phyloP scores from a whole-genome alignment of 2,888 invertebrate species.

The Cerastis leucographa region DNA sequence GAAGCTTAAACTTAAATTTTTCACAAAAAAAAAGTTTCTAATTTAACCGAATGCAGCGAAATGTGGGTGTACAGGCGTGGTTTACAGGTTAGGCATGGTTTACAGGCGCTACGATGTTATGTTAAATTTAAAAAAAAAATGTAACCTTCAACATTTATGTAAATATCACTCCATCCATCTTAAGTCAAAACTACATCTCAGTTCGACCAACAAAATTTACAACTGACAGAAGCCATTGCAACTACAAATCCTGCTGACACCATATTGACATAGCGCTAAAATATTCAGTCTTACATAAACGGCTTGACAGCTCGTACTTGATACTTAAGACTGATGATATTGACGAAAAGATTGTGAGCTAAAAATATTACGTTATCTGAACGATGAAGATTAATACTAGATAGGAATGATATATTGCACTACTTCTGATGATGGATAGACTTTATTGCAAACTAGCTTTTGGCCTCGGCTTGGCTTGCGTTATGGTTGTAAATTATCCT shows the following conservation, averaged over 20 bases:
- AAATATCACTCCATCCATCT: neutral
- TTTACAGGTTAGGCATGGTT: too few species aligned
- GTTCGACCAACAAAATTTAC: neutral
- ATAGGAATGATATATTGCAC: conserved; percentile 38
- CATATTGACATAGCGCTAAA: conserved; percentile 14
- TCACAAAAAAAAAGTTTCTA: too few species aligned
- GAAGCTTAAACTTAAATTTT: too few species aligned
- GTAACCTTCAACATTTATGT: neutral
- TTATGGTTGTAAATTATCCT: neutral
- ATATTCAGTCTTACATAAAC: conserved; percentile 33
- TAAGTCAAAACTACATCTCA: neutral
- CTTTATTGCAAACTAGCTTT: neutral
- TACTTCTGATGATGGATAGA: conserved; percentile 24
- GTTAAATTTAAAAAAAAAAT: neutral
- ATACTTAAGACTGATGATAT: conserved; percentile 46
- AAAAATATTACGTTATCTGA: conserved; percentile 45
- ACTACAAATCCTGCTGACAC: conserved; percentile 17
- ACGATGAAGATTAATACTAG: conserved; percentile 38
- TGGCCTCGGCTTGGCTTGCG: neutral
- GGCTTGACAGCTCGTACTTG: conserved; percentile 19
- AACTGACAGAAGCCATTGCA: conserved; percentile 1
- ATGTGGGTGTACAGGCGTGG: neutral
- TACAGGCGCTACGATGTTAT: neutral
- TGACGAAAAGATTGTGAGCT: conserved; percentile 34
- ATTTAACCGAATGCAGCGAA: too few species aligned